Evolutionary conservation across 2,888 invertebrate genomes (phyloP), one percentile per base, ranked within the genome.

Genomic region (Frankliniella fusca): DNA sequence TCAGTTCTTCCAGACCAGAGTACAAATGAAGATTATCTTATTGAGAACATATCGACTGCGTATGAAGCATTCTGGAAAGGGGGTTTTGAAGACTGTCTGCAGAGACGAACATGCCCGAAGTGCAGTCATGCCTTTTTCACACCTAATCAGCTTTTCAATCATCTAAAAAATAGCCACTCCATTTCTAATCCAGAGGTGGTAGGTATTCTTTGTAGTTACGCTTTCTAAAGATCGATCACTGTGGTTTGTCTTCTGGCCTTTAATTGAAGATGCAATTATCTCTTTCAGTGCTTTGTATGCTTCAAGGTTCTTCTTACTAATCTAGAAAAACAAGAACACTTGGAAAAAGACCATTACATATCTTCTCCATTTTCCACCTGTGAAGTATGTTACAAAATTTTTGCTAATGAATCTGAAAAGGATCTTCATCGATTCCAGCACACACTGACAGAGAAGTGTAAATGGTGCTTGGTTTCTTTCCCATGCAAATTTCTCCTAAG

Each of bases 271-370:
- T 54, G 54, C 15, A 15, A 54, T 54, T 15, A 54, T 54, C 0
- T n/a, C 15, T 54, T 12, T 10, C 70, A 76, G 70, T 76, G 70
- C 70, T 76, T 76, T 76, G 70, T 76, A 10, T 76, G 70, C 27
- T 27, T 27, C 27, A 76, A 76, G 27, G 8, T 76, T 27, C 27
- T 76, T 76, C 2, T 10, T 9, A 23, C 23, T 23, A 27, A 10
- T 2, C 2, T 27, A 10, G 23, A 76, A 9, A 76, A 27, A 23
- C 12, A 76, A 27, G 10, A 76, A 23, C 70, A 76, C 27, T 12
- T 76, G 9, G 10, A 9, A 23, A 9, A 9, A 76, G 12, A 10
- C 27, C 70, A 76, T 27, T 27, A 76, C n/a, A 27, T 76, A 12
- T 12, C 23, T 8, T 27, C 2, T 27, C 70, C 70, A 2, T 8